These are phyloP conservation scores for Synergus gifuensis DNA, from an alignment of 2,888 invertebrate genomes.

Conservation along the genomic window DNA sequence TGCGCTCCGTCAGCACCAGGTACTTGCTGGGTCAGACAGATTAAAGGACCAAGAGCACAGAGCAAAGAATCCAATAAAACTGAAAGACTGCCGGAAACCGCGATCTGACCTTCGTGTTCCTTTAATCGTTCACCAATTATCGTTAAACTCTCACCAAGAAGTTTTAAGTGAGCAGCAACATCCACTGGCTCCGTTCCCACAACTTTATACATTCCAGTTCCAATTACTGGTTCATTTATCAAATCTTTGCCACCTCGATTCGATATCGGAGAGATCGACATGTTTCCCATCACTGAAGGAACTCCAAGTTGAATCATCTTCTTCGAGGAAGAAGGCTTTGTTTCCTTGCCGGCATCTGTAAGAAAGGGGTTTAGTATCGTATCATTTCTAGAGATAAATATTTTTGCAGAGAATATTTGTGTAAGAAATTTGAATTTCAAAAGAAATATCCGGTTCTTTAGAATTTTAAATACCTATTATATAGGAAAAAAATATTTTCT, in stretches of 20 bases:
- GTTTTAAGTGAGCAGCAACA: constrained; percentile 93
- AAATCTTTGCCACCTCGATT: constrained; percentile 73
- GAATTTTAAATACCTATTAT: background rate
- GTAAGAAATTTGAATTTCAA: background rate
- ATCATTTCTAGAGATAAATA: background rate
- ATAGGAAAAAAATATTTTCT: constrained; percentile 41
- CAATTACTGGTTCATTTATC: constrained; percentile 73
- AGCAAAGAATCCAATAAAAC: constrained; percentile 94
- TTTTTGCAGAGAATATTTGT: background rate
- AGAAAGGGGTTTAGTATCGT: background rate
- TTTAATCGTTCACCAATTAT: constrained; percentile 95
- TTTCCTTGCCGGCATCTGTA: constrained; percentile 70
- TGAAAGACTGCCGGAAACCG: constrained; percentile 96
- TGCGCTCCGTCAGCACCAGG: constrained; percentile 81
- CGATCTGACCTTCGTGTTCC: constrained; percentile 97
- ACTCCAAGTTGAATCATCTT: constrained; percentile 75
- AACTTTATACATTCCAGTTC: constrained; percentile 81
- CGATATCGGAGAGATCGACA: constrained; percentile 68
- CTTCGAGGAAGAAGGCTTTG: constrained; percentile 67
- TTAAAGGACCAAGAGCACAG: constrained; percentile 93
- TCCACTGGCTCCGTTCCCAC: constrained; percentile 90
- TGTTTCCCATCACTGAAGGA: constrained; percentile 71
- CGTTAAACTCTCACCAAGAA: constrained; percentile 94
- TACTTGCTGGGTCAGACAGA: constrained; percentile 91
- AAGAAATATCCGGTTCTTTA: background rate